These are phyloP conservation scores for Pollenia amentaria DNA, from an alignment of 2,888 invertebrate genomes.

Conservation along the genomic window DNA sequence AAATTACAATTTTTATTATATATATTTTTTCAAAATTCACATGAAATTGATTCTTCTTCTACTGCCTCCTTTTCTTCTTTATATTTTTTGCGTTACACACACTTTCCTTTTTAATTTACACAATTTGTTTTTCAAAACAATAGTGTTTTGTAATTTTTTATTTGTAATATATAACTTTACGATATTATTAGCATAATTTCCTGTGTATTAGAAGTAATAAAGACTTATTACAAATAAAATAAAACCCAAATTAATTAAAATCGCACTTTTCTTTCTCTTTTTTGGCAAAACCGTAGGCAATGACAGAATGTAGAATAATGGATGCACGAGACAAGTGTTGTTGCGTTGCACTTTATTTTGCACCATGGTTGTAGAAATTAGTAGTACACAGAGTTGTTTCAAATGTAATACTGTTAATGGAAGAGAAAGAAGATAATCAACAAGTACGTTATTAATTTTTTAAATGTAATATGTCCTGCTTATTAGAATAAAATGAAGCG, in stretches of 20 bases:
- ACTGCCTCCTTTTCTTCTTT: conserved; percentile 49
- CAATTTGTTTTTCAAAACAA: not conserved
- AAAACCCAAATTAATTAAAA: conserved; percentile 57
- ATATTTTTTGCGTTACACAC: conserved; percentile 54
- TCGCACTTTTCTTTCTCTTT: conserved; percentile 50
- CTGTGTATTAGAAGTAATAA: conserved; percentile 32
- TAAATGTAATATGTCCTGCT: no score
- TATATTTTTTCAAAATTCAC: conserved; percentile 70
- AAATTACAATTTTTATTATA: conserved; percentile 60
- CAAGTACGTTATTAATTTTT: no score
- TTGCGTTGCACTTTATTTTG: conserved; percentile 26
- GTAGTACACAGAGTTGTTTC: conserved; percentile 3
- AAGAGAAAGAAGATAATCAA: no score
- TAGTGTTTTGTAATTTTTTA: conserved; percentile 20
- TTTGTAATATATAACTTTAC: conserved; percentile 6
- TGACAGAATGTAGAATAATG: conserved; percentile 66
- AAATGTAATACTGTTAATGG: no score
- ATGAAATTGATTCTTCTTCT: conserved; percentile 65
- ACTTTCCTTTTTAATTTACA: conserved; percentile 8
- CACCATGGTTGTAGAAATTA: not conserved
- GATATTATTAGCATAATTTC: conserved; percentile 27
- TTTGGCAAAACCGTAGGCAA: conserved; percentile 63
- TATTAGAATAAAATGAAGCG: no score
- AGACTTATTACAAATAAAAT: conserved; percentile 59
- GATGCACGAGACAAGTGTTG: conserved; percentile 65